Evolutionary conservation across 1,140 invertebrate species (phyloP).

Genomic region (Eupeodes corollae): DNA sequence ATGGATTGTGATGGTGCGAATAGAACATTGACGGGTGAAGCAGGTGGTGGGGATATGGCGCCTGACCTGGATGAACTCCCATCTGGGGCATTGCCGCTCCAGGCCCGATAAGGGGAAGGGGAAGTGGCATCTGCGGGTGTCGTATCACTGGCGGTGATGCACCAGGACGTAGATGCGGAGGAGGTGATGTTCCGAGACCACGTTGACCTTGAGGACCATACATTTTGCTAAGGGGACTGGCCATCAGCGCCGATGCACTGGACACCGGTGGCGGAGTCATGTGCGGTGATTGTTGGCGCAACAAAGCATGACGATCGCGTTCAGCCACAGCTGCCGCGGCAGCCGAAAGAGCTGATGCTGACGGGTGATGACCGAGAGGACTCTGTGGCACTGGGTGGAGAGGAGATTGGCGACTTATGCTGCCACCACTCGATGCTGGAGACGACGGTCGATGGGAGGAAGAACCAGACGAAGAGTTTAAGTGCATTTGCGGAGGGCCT

Average conservation of each 20-base stretch:
- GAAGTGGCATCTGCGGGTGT: constrained; percentile 35
- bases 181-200: constrained; percentile 34
- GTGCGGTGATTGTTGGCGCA: constrained; percentile 36
- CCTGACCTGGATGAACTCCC: constrained; percentile 34
- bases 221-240: constrained; percentile 36
- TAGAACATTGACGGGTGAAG: constrained; percentile 37
- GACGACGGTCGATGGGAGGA: constrained; percentile 26
- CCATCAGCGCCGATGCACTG: constrained; percentile 36
- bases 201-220: constrained; percentile 32
- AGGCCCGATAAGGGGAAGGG: constrained; percentile 30
- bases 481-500: constrained; percentile 10
- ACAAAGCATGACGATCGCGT: constrained; percentile 33
- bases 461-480: constrained; percentile 20
- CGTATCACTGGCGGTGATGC: constrained; percentile 36
- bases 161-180: constrained; percentile 33
- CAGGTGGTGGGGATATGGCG: constrained; percentile 34
- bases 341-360: constrained; percentile 28
- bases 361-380: constrained; percentile 31
- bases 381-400: constrained; percentile 33
- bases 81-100: constrained; percentile 32
- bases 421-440: constrained; percentile 29
- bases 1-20: constrained; percentile 33
- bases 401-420: constrained; percentile 32
- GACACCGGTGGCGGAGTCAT: constrained; percentile 37
- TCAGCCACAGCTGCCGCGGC: constrained; percentile 32